Evolutionary conservation across 2,797 vertebrate species (phyloP), one percentile per base, ranked within the genome.

Genomic region (Gymnoscopelus microlampas): DNA sequence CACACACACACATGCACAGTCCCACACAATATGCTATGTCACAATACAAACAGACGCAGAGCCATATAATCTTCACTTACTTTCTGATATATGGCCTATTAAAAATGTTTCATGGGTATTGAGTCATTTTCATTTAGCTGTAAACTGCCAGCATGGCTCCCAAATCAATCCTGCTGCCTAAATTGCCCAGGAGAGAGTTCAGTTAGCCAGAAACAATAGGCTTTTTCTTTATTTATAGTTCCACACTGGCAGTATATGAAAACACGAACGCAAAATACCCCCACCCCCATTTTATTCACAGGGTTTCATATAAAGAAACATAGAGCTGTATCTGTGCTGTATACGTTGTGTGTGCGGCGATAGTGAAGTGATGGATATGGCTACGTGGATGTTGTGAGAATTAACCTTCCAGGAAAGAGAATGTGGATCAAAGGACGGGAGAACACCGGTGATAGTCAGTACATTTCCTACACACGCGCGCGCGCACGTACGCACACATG

Each of bases 371-470:
- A 88, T 89, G 85, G 79, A 91, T 89, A 81, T 75, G 64, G 71
- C 64, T 69, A 65, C 71, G 68, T 77, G 78, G 84, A 85, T 76
- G 79, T 73, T 70, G 73, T 79, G 85, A 83, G 81, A 88, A 84
- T 81, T 71, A 89, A 84, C 78, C 82, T 71, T 71, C 71, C 7
- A 3, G n/a, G 29, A 35, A 19, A 44, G 26, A 53, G 35, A 9
- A 12, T 12, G 50, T 13, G n/a, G 32, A n/a, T 29, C 26, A 85
- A 70, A 87, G 75, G 79, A 73, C 76, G 60, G 79, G 77, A 88
- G 88, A 84, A 84, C 73, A 63, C 54, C 62, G 80, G 85, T 82
- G 82, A 90, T 89, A 81, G 87, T 86, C 82, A 83, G 90, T 89
- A 82, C 84, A 89, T 85, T 90, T 88, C 85, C 89, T 83, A 69